phyloP scores from a whole-genome alignment of 2,797 vertebrate species.

The Pantherophis vulpinus region DNA sequence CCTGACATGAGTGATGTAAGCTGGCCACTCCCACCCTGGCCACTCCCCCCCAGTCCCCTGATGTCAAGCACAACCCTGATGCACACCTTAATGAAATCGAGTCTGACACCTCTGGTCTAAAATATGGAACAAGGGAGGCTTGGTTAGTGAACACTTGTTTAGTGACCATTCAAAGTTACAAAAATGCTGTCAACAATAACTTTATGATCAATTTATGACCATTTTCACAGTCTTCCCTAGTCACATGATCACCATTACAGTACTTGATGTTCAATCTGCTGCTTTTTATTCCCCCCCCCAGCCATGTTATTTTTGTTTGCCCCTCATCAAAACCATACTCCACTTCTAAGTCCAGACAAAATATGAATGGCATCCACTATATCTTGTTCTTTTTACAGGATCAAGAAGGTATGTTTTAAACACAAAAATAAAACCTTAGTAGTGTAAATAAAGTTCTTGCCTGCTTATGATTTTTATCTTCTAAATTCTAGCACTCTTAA shows the following conservation, averaged over 20 bases:
- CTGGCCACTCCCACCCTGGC: no score
- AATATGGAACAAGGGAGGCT: background rate
- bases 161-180: background rate
- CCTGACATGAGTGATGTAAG: no score
- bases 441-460: background rate
- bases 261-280: background rate
- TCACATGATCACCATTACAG: background rate
- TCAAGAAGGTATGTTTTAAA: background rate
- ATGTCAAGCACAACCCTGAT: no score
- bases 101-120: background rate
- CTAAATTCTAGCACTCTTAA: background rate
- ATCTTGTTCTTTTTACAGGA: background rate
- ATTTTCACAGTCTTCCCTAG: background rate
- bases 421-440: background rate
- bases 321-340: background rate
- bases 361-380: background rate
- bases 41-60: no score
- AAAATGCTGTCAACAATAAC: background rate
- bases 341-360: background rate
- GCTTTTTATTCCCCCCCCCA: background rate
- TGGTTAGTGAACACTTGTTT: background rate
- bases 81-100: no score
- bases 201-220: background rate
- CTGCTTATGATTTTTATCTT: background rate
- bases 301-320: background rate